Base-by-base conservation (phyloP, 2,888 invertebrate genomes). In the Sphinx pinastri region DNA sequence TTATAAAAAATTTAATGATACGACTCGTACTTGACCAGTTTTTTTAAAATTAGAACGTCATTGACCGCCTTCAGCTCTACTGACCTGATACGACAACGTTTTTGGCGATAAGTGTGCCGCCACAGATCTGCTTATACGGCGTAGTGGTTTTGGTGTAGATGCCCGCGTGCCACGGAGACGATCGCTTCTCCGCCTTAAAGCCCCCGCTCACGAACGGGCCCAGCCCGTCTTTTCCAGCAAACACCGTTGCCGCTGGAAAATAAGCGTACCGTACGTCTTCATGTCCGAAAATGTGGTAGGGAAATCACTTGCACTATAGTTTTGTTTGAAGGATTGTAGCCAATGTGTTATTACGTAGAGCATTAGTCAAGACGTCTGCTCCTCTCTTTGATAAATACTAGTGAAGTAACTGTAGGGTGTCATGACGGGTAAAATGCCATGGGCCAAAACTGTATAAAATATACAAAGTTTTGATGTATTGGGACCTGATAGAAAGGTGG, bases 81-180 rank as follows among this genome's bases (percentile, higher is more conserved):
- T 81, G 52, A 91, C 91, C 91, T 31, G 91, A 88, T 69, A 92
- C 79, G 7, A 89, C 83, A 0, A 84, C 75, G 0, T 72, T 82
- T n/a, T 77, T 83, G 68, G 81, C 88, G 71, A 95, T 87, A 0
- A 95, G 83, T 0, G 94, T 92, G 0, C 95, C 95, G 0, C 95
- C 95, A 71, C 95, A 95, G 72, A 94, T 94, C 75, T 94, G 95
- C 73, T 74, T 86, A 88, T 92, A 94, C 0, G 89, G 84, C 0
- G 77, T 86, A 14, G 84, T 80, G 8, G 84, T 84, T 75, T 88
- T 90, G 1, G 83, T 80, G 77, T 94, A 95, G 1, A 95, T 87
- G 0, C 94, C 94, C 0, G 91, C 91, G 75, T 95, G 95, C 95
- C 95, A 95, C 0, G 95, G 58, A 38, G n/a, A 51, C 16, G 16